Percentiles rank a stretch among this genome's conserved stretches.
phyloP scores from a whole-genome alignment of 1,140 invertebrate species.

The Gonioctena quinquepunctata region DNA sequence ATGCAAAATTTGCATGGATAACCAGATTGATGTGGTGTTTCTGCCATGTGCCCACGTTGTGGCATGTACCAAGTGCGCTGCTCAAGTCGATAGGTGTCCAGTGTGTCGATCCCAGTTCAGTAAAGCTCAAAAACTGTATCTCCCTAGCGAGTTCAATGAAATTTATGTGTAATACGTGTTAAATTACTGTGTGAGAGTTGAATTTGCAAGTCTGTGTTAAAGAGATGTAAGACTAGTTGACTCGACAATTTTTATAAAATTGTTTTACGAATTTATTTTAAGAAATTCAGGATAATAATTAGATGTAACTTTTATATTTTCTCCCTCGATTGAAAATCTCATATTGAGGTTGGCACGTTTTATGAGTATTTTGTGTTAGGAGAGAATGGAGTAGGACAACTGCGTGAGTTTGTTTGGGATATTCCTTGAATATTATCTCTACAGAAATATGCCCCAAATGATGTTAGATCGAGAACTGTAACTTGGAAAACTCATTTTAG shows the following conservation, averaged over 20 bases:
- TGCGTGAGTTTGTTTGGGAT: not conserved
- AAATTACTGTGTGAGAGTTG: not conserved
- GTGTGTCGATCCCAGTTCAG: slow-evolving; percentile 75
- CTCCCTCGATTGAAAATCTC: slow-evolving; percentile 26
- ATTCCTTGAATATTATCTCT: not conserved
- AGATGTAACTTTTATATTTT: not conserved
- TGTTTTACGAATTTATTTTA: slow-evolving; percentile 1
- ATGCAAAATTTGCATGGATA: slow-evolving; percentile 84
- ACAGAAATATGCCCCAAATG: not conserved
- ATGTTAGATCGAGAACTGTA: not conserved
- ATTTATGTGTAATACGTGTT: not conserved
- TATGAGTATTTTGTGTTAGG: no score
- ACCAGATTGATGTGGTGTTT: slow-evolving; percentile 77
- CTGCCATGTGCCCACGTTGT: slow-evolving; percentile 83
- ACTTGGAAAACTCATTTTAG: slow-evolving; percentile 1
- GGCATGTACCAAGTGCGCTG: slow-evolving; percentile 73
- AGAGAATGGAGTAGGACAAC: not conserved
- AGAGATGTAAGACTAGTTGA: not conserved
- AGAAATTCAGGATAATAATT: not conserved
- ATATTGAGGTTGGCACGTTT: slow-evolving; percentile 31
- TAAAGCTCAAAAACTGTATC: slow-evolving; percentile 72
- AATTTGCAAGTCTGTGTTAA: not conserved
- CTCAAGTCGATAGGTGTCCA: slow-evolving; percentile 74
- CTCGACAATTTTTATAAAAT: not conserved
- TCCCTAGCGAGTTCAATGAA: slow-evolving; percentile 56